Percentiles rank a stretch among this genome's conserved stretches.
Evolutionary conservation across 2,113 vertebrate genomes (phyloP).

Genomic region (Isichthys henryi): DNA sequence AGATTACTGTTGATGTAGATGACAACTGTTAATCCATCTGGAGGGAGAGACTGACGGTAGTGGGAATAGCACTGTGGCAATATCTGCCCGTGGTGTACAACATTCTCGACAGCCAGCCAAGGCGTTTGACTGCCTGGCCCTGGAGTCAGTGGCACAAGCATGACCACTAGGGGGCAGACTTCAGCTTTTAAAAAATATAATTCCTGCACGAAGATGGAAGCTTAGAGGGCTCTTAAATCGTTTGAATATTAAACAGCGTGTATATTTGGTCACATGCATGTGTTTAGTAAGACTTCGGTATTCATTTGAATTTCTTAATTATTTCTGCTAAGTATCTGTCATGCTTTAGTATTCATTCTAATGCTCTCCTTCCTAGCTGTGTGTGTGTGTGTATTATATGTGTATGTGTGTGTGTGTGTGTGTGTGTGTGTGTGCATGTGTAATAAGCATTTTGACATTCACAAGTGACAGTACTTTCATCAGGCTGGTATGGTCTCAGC

Average conservation of each 20-base stretch:
- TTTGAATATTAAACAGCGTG: not conserved
- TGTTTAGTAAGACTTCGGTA: not conserved
- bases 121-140: slow-evolving; percentile 31
- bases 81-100: not conserved
- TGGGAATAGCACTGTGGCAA: not conserved
- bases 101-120: not conserved
- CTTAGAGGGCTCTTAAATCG: not conserved
- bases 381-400: not conserved
- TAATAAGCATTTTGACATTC: not conserved
- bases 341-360: not conserved
- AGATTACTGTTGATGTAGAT: not conserved
- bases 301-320: not conserved
- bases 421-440: slow-evolving; percentile 14
- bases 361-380: not conserved
- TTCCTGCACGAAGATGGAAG: not conserved
- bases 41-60: not conserved
- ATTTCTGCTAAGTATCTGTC: not conserved
- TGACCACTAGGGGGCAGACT: slow-evolving; percentile 67
- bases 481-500: not conserved
- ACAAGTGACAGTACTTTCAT: not conserved
- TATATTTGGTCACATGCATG: not conserved
- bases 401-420: slow-evolving; percentile 24
- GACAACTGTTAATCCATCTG: slow-evolving; percentile 6
- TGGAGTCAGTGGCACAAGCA: slow-evolving; percentile 31
- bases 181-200: slow-evolving; percentile 45